Evolutionary conservation across 1,140 invertebrate genomes (phyloP).

Genomic region (Carposina sasakii): DNA sequence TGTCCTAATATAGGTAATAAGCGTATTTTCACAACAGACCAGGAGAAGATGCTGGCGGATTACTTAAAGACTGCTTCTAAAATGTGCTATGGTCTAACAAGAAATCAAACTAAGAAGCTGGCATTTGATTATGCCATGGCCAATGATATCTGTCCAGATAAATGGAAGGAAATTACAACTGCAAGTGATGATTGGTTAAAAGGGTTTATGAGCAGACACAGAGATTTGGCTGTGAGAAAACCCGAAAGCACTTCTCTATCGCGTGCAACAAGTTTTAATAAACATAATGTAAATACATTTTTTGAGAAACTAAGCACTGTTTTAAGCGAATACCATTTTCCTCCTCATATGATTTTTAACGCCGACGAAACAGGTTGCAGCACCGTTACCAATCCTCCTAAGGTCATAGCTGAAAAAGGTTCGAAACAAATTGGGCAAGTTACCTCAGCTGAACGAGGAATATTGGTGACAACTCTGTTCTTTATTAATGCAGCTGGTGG

Average conservation of each 20-base stretch:
- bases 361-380: conserved; percentile 5
- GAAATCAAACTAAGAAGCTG: background rate
- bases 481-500: conserved; percentile 3
- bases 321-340: background rate
- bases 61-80: background rate
- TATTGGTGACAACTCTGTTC: background rate
- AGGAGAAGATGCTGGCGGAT: background rate
- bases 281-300: background rate
- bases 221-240: background rate
- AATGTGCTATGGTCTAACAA: background rate
- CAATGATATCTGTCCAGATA: too few relatives aligned
- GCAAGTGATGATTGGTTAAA: background rate
- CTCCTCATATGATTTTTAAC: conserved; percentile 5
- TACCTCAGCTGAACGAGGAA: conserved; percentile 10
- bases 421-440: conserved; percentile 8
- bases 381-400: background rate
- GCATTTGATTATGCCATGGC: too few relatives aligned
- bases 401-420: background rate
- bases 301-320: background rate
- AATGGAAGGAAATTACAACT: background rate
- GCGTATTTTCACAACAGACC: too few relatives aligned
- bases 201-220: background rate
- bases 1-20: too few relatives aligned
- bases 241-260: conserved; percentile 1
- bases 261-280: background rate